Evolutionary conservation across 1,140 invertebrate genomes (phyloP).

Genomic region (Drosophila asahinai): DNA sequence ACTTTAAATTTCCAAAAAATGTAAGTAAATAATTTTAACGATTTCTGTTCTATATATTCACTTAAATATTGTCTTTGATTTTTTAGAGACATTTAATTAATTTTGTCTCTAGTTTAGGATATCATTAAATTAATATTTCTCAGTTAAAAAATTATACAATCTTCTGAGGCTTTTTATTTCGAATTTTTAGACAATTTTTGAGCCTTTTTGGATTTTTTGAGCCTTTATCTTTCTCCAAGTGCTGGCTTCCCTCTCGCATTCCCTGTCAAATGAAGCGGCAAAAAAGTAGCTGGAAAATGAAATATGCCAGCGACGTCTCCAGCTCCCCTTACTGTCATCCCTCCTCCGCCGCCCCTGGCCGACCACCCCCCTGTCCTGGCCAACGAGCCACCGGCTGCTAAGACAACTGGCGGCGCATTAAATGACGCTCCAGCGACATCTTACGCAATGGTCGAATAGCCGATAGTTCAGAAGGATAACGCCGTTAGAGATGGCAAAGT

Average conservation of each 20-base stretch:
- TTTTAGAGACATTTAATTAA: too few species aligned
- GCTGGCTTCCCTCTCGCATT: slow-evolving; percentile 6
- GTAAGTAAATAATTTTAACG: too few species aligned
- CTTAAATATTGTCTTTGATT: too few species aligned
- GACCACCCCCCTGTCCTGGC: background rate
- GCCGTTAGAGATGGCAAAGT: slow-evolving; percentile 8
- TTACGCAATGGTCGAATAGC: slow-evolving; percentile 73
- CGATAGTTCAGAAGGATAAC: slow-evolving; percentile 23
- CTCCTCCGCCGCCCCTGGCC: background rate
- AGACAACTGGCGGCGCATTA: slow-evolving; percentile 81
- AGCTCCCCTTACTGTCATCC: slow-evolving; percentile 15
- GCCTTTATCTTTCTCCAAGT: background rate
- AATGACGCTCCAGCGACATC: slow-evolving; percentile 83
- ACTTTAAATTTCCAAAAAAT: too few species aligned
- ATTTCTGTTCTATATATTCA: too few species aligned
- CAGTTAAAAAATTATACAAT: too few species aligned
- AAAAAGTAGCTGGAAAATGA: slow-evolving; percentile 82
- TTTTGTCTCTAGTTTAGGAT: too few species aligned
- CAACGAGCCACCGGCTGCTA: slow-evolving; percentile 44
- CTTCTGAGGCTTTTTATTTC: too few species aligned
- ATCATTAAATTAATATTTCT: too few species aligned
- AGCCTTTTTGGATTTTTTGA: too few species aligned
- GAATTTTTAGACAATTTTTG: too few species aligned
- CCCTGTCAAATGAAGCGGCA: slow-evolving; percentile 83
- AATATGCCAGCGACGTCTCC: slow-evolving; percentile 80